These are phyloP conservation scores for Neodontobutis hainanensis DNA, from an alignment of 2,113 vertebrate species.

Conservation along the genomic window DNA sequence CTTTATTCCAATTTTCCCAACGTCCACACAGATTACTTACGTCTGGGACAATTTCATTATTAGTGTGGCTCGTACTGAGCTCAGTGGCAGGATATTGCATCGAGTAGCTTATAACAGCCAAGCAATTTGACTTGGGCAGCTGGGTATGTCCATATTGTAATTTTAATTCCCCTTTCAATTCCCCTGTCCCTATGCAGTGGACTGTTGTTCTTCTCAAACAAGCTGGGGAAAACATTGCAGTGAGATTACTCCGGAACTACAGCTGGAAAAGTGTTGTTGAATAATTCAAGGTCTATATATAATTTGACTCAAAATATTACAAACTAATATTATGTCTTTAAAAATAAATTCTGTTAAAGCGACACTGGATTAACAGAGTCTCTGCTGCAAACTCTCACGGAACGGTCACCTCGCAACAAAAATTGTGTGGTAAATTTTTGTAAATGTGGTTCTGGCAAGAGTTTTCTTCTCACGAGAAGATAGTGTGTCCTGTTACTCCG, in stretches of 20 bases:
- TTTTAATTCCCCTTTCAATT: conserved; percentile 72
- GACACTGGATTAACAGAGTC: no score
- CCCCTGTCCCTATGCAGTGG: conserved; percentile 49
- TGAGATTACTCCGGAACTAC: conserved; percentile 22
- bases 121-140: conserved; percentile 75
- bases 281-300: conserved; percentile 16
- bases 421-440: no score
- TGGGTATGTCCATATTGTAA: conserved; percentile 74
- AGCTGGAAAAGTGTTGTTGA: background rate
- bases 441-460: no score
- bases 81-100: conserved; percentile 75
- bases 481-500: no score
- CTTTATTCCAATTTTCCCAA: conserved; percentile 69
- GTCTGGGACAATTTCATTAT: conserved; percentile 72
- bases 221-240: conserved; percentile 51
- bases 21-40: conserved; percentile 55
- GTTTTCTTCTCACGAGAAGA: no score
- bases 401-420: no score
- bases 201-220: conserved; percentile 65
- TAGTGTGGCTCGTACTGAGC: conserved; percentile 60
- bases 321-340: conserved; percentile 13
- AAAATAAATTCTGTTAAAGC: no score
- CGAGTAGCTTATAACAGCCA: conserved; percentile 68
- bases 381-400: no score
- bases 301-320: conserved; percentile 31